Evolutionary conservation across 2,113 vertebrate species (phyloP).

Genomic region (Nestor notabilis): DNA sequence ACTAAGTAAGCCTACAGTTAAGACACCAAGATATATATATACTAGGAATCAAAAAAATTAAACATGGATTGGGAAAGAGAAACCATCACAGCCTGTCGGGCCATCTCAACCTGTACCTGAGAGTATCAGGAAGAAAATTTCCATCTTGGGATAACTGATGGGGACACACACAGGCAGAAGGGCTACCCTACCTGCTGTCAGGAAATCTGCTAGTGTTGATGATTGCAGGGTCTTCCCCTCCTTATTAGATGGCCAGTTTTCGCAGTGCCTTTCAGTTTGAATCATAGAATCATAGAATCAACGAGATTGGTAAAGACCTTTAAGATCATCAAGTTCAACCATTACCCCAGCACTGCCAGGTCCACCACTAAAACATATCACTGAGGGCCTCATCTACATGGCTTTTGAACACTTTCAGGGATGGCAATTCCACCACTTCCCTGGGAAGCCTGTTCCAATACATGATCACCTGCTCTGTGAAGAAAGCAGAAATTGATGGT

Average conservation of each 20-base stretch:
- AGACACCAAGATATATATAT: not conserved
- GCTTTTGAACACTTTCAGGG: not conserved
- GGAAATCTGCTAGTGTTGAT: not conserved
- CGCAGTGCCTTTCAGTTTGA: not conserved
- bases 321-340: not conserved
- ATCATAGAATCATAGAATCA: not conserved
- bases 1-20: not conserved
- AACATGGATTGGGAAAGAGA: not conserved
- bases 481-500: not conserved
- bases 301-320: not conserved
- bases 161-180: rapidly evolving
- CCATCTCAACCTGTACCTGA: not conserved
- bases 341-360: not conserved
- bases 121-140: not conserved
- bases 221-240: not conserved
- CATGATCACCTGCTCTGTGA: not conserved
- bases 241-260: not conserved
- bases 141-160: not conserved
- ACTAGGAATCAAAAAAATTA: not conserved
- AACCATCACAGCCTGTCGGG: not conserved
- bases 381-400: not conserved
- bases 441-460: not conserved
- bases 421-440: not conserved
- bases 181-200: not conserved
- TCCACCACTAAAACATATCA: not conserved